A percentile compares a stretch with the other conserved stretches of the same genome.
Evolutionary conservation across 2,888 invertebrate species (phyloP).

Genomic region (Synergus itoensis): DNA sequence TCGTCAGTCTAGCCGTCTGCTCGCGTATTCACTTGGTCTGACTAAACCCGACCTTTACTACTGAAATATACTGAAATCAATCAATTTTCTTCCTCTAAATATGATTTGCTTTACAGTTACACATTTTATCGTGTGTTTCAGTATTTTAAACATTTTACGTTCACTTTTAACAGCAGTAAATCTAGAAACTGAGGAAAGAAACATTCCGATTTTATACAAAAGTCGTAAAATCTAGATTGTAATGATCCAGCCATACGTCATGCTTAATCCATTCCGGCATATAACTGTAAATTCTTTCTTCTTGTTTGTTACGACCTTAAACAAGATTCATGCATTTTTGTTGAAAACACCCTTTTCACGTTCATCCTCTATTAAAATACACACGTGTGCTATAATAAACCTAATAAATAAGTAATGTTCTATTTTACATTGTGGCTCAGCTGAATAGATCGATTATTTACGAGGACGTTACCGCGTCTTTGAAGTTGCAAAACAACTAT

Average conservation of each 20-base stretch:
- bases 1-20: too few species aligned
- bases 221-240: background rate
- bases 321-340: background rate
- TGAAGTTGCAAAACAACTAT: slow-evolving; percentile 1
- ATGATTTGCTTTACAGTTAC: too few species aligned
- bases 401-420: slow-evolving; percentile 11
- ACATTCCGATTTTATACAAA: background rate
- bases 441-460: slow-evolving; percentile 42
- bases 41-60: too few species aligned
- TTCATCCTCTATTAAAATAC: background rate
- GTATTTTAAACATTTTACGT: too few species aligned
- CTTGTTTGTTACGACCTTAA: background rate
- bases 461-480: slow-evolving; percentile 14
- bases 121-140: too few species aligned
- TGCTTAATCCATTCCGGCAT: background rate
- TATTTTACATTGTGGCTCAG: slow-evolving; percentile 1
- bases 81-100: too few species aligned
- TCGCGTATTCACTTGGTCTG: too few species aligned
- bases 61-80: too few species aligned
- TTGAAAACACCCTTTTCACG: background rate
- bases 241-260: background rate
- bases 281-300: background rate
- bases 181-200: background rate
- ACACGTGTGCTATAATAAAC: background rate
- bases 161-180: too few species aligned